phyloP scores from a whole-genome alignment of 1,140 invertebrate species.

The Pseudomyrmex cubaensis region DNA sequence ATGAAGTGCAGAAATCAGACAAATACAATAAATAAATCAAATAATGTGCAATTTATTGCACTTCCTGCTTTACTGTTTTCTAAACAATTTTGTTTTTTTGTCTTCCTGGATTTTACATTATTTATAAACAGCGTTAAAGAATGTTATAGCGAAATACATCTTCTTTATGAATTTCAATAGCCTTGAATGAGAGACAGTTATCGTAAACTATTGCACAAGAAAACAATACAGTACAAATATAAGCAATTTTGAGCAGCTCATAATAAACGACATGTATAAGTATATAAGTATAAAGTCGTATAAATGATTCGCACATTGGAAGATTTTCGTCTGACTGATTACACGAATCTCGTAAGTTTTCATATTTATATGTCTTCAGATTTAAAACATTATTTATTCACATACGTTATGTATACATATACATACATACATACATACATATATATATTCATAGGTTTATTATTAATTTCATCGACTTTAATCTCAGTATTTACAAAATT shows the following conservation, averaged over 20 bases:
- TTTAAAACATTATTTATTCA: too few species aligned
- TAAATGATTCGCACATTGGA: slow-evolving; percentile 58
- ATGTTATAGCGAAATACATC: slow-evolving; percentile 27
- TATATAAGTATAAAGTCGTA: slow-evolving; percentile 59
- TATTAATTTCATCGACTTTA: too few species aligned
- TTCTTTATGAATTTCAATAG: slow-evolving; percentile 34
- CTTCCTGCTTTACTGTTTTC: slow-evolving; percentile 6
- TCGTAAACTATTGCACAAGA: slow-evolving; percentile 57
- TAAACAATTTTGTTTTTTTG: not conserved
- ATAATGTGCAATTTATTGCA: slow-evolving; percentile 18
- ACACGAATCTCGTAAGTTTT: slow-evolving; percentile 56
- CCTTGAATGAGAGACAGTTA: slow-evolving; percentile 29
- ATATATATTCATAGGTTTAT: too few species aligned
- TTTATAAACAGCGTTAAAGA: slow-evolving; percentile 45
- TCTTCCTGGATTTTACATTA: slow-evolving; percentile 22
- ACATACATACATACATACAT: too few species aligned
- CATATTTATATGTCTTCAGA: not conserved
- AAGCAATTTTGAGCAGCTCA: not conserved
- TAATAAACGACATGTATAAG: not conserved
- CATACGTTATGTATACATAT: too few species aligned
- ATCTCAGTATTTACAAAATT: too few species aligned
- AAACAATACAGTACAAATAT: not conserved
- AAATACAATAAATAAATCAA: slow-evolving; percentile 1
- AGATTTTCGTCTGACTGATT: slow-evolving; percentile 9
- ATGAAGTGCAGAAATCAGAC: not conserved